Base-by-base conservation (phyloP, 2,797 vertebrate genomes). In the Anguilla obscura region DNA sequence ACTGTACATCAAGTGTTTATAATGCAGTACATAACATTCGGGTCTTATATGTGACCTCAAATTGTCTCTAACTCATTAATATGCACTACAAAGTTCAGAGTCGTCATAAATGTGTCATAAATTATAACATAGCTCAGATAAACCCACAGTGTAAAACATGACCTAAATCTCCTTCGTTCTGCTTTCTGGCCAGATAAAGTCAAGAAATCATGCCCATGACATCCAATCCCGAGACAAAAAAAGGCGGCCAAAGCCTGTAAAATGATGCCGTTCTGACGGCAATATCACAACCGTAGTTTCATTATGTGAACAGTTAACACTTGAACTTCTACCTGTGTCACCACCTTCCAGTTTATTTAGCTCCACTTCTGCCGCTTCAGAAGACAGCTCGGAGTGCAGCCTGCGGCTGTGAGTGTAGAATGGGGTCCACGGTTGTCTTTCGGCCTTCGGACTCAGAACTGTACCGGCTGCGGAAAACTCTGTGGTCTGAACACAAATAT, bases 241-340 rank as follows among this genome's bases (percentile, higher is more conserved):
- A 10, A 0, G 24, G 7, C 6, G 45, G 21, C 36, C 36, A 0
- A 16, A 40, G 14, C 74, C 30, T 79, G 27, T 66, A 85, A 30
- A 36, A 54, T 82, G n/a, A 14, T 36, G 36, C 21, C 79, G 21
- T 45, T 16, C 40, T 21, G 18, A 50, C 21, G 45, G 12, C 8
- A 5, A 84, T 54, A 50, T 30, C 12, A 30, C 80, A 58, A 50
- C 16, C 2, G n/a, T 12, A 40, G 3, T n/a, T 40, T 58, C 10
- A 33, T 6, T 7, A 58, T 52, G 52, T n/a, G 48, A 30, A 48
- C 14, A 56, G 48, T 54, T n/a, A 24, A 33, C 24, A 30, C 0
- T 1, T 80, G 8, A 48, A 12, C 24, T 24, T 91, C n/a, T 94
- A 97, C 96, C 96, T 0, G 92, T 45, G 87, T 96, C 94, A 71